These are phyloP conservation scores for Serrognathus titanus DNA, from an alignment of 2,888 invertebrate genomes.

Conservation along the genomic window DNA sequence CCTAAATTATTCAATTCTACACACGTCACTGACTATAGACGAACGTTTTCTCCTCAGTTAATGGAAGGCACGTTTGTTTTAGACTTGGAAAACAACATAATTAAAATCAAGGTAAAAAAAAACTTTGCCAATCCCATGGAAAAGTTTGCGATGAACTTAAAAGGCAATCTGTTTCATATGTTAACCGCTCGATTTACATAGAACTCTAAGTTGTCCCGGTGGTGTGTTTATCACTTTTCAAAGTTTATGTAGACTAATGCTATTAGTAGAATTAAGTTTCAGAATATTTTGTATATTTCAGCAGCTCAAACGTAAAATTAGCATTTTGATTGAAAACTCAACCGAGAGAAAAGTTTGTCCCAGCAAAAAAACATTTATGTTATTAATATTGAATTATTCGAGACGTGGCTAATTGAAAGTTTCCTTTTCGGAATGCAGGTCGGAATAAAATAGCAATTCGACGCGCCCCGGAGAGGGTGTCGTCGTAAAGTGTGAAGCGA, in stretches of 20 bases:
- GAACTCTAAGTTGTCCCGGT: background rate
- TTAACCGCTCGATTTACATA: conserved; percentile 8
- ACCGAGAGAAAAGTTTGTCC: background rate
- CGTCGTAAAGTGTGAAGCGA: too few relatives aligned
- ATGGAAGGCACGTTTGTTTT: conserved; percentile 55
- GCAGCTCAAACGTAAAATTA: background rate
- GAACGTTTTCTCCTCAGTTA: conserved; percentile 55
- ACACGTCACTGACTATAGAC: conserved; percentile 54
- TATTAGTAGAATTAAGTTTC: conserved; percentile 1
- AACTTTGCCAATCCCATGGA: background rate
- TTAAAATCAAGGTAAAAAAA: conserved; percentile 63
- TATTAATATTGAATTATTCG: too few relatives aligned
- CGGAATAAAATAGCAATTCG: too few relatives aligned
- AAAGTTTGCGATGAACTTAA: conserved; percentile 9
- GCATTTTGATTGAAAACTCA: background rate
- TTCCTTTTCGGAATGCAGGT: too few relatives aligned
- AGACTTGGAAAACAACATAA: conserved; percentile 55
- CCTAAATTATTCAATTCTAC: conserved; percentile 40
- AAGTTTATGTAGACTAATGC: conserved; percentile 1
- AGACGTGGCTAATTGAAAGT: too few relatives aligned
- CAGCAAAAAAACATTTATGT: too few relatives aligned
- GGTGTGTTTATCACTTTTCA: conserved; percentile 2
- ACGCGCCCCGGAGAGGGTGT: too few relatives aligned
- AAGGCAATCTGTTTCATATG: conserved; percentile 15
- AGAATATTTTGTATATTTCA: background rate